Percentiles rank a stretch among this genome's conserved stretches.
Conservation (phyloP, 2,888 invertebrate species). For the Phaedon cochleariae region DNA sequence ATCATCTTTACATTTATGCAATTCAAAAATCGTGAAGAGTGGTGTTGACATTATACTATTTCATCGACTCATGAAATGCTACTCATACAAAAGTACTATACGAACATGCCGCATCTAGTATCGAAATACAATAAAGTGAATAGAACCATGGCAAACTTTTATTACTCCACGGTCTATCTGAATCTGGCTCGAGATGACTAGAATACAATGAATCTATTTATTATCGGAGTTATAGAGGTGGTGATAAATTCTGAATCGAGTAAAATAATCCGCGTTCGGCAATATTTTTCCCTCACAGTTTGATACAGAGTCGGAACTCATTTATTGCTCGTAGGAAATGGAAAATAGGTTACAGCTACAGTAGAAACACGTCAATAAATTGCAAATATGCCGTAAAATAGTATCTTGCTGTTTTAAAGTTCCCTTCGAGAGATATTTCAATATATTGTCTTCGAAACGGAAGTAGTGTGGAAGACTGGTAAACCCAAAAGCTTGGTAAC, state of each 20-base stretch:
- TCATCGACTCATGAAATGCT: neutral
- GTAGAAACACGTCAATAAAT: neutral
- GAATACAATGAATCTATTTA: slow-evolving; percentile 27
- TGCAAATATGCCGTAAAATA: too few species aligned
- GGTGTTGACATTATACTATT: neutral
- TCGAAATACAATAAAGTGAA: neutral
- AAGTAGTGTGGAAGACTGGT: too few species aligned
- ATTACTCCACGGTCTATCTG: neutral
- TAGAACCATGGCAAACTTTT: neutral
- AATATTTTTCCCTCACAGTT: neutral
- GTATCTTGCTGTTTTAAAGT: too few species aligned
- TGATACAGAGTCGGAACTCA: neutral
- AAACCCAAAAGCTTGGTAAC: too few species aligned
- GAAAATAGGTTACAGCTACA: neutral
- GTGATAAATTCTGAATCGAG: slow-evolving; percentile 20
- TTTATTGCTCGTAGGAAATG: neutral
- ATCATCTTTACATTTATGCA: too few species aligned
- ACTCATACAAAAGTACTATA: neutral
- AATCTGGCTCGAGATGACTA: slow-evolving; percentile 18
- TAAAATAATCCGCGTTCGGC: neutral
- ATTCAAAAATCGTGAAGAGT: neutral
- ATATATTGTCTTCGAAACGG: too few species aligned
- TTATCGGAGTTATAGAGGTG: slow-evolving; percentile 28
- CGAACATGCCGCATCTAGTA: neutral
- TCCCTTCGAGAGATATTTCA: too few species aligned